Evolutionary conservation across 2,888 invertebrate genomes (phyloP).

Genomic region (Thysanoteuthis rhombus): DNA sequence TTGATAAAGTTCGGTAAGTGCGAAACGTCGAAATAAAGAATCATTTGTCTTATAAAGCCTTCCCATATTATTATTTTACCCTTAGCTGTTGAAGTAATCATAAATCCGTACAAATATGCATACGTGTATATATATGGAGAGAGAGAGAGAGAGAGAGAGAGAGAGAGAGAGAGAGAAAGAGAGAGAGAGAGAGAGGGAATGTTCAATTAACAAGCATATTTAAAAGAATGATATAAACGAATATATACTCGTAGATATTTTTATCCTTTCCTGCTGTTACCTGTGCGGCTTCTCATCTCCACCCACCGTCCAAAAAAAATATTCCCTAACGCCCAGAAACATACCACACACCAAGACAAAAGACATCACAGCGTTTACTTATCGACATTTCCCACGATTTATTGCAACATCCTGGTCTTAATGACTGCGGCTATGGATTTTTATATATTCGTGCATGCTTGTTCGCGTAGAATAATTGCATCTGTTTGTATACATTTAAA

Average conservation of each 20-base stretch:
- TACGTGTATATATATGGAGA: neutral
- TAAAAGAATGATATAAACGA: neutral
- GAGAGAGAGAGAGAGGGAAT: neutral
- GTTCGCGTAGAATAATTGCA: too few relatives aligned
- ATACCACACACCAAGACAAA: neutral
- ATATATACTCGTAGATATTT: neutral
- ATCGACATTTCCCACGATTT: neutral
- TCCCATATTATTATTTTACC: too few relatives aligned
- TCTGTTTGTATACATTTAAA: too few relatives aligned
- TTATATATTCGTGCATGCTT: too few relatives aligned
- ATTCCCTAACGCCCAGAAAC: neutral
- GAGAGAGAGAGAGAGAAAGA: neutral
- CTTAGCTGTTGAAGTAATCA: too few relatives aligned
- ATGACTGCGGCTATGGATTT: neutral
- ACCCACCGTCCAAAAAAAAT: neutral
- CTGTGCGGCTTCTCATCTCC: neutral
- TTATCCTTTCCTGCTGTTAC: neutral
- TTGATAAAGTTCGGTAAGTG: too few relatives aligned
- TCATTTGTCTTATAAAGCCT: too few relatives aligned
- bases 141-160: neutral
- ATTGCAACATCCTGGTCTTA: neutral
- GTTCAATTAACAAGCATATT: too few relatives aligned
- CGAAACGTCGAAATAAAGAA: too few relatives aligned
- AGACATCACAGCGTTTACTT: neutral
- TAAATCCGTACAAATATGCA: too few relatives aligned